Evolutionary conservation across 2,888 invertebrate genomes (phyloP).

Genomic region (Xestia ashworthii): DNA sequence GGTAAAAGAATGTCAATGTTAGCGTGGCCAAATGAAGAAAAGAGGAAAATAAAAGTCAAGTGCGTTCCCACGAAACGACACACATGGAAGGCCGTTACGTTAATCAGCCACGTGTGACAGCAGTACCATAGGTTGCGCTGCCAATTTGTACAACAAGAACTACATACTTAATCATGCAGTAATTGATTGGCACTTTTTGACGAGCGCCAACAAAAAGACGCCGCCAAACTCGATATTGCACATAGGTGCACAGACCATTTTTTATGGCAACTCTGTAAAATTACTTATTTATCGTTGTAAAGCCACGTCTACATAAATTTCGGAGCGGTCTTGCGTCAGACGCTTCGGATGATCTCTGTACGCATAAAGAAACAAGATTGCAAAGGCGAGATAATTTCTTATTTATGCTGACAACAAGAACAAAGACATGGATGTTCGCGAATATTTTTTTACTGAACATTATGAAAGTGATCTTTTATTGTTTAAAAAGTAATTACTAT

Average conservation of each 20-base stretch:
- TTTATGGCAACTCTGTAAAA: constrained; percentile 69
- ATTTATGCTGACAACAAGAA: constrained; percentile 65
- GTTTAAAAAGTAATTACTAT: constrained; percentile 2
- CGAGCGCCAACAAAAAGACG: constrained; percentile 72
- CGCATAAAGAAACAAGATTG: constrained; percentile 67
- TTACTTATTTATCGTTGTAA: constrained; percentile 73
- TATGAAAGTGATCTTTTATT: constrained; percentile 22
- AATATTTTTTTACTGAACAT: constrained; percentile 51
- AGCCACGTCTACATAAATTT: constrained; percentile 68
- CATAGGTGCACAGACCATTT: constrained; percentile 35
- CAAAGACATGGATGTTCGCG: constrained; percentile 51
- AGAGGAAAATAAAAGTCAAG: constrained; percentile 76
- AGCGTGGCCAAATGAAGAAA: constrained; percentile 71
- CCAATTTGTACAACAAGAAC: constrained; percentile 78
- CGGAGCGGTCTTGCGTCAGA: constrained; percentile 70
- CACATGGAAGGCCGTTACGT: constrained; percentile 75
- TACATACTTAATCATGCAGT: constrained; percentile 78
- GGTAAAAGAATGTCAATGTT: constrained; percentile 77
- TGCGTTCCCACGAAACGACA: constrained; percentile 79
- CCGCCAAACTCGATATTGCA: constrained; percentile 60
- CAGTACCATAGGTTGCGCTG: constrained; percentile 69
- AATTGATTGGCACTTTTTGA: constrained; percentile 80
- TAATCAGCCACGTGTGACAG: constrained; percentile 75
- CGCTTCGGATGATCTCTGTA: constrained; percentile 62
- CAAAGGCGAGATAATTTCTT: constrained; percentile 66